Evolutionary conservation across 2,113 vertebrate species (phyloP), one percentile per base, ranked within the genome.

Genomic region (Platichthys stellatus): DNA sequence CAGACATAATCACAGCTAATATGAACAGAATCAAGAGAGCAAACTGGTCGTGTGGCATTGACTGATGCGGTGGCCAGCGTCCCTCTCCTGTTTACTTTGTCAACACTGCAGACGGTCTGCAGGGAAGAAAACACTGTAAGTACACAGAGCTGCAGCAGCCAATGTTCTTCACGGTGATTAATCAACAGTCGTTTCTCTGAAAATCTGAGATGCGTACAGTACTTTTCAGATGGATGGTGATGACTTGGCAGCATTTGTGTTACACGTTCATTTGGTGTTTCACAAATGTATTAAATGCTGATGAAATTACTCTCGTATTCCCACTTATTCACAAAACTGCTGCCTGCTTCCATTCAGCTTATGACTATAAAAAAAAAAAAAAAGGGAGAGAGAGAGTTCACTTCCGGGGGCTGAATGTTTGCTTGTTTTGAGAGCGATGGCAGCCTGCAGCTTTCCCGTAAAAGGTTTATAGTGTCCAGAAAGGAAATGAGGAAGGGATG

Each of bases 21-120:
- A 23, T 70, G 49, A 20, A 51, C 49, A 80, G 69, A 72, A 67
- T 78, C 69, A 82, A 57, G 58, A 90, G 61, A 54, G 51, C 80
- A 79, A 56, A 76, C 76, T 71, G 49, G 74, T 71, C 23, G 9
- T 63, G 61, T 65, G 61, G 67, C 62, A 76, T 82, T 90, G 66
- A 73, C 59, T n/a, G 54, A 61, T 54, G 74, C 38, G 0, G 61
- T 7, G 23, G 23, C 63, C 28, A 38, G 59, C 47, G 59, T 74
- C 38, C 68, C 54, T n/a, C 64, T 68, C 69, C n/a, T 88, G 71
- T 88, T 86, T 79, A 63, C 76, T 66, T n/a, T 59, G 86, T 86
- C 82, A 82, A 83, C 87, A 82, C 53, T 57, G 51, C 35, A 78
- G 57, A 73, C 70, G n/a, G 70, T 79, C 60, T 76, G 68, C 65